Evolutionary conservation across 2,888 invertebrate species (phyloP), one percentile per base, ranked within the genome.

Genomic region (Andrena minutula): DNA sequence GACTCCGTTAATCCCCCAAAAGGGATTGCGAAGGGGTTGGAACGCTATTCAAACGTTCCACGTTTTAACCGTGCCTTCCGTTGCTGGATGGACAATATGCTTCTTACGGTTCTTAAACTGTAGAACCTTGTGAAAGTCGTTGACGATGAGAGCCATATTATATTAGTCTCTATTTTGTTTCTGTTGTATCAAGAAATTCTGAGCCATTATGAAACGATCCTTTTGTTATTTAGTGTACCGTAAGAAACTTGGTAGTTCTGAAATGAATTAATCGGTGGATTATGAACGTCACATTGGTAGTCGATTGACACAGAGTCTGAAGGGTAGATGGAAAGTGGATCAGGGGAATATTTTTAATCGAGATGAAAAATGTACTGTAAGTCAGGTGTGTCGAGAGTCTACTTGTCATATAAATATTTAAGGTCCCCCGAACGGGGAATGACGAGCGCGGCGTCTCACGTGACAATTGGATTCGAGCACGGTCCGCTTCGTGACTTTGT

Each of bases 1-100:
- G 92, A 92, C 92, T 92, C 85, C 84, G 86, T 80, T 87, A 86
- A 88, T 87, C 87, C 82, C 41, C 28, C 28, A 30, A 64, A 65
- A 68, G 79, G 83, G 83, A 71, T 82, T 7, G 78, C 69, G 30
- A 80, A 65, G 88, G 88, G 86, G 77, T 78, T 71, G 53, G 74
- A 53, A 51, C 61, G 20, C 81, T 83, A 84, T 88, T 88, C 77
- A 80, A 83, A 79, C 79, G 81, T 82, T 75, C 60, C 71, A 66
- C 88, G 88, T 87, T 56, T 88, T 87, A 88, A 85, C 86, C 83
- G n/a, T 83, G 73, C 76, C 73, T 35, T 82, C 66, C 71, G 51
- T 58, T 35, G 12, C 51, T 10, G 32, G 28, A 47, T 70, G 68
- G 74, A 87, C 87, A 77, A 80, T 84, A 61, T 28, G 84, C 60